Base-by-base conservation (phyloP, 2,888 invertebrate genomes). In the Amphipoea lucens region DNA sequence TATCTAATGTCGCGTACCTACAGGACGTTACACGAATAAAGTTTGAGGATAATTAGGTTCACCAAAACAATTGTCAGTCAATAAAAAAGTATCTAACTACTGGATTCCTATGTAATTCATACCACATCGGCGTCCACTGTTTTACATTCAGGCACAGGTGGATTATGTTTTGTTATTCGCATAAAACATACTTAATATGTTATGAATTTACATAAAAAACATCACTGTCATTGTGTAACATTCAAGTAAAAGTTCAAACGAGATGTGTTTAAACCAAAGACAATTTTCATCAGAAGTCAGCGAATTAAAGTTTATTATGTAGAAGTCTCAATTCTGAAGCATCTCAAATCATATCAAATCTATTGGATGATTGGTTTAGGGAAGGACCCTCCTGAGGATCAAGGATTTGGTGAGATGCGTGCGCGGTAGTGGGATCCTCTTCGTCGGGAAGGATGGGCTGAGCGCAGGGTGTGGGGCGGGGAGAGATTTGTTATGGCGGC, bases 401-500 rank as follows among this genome's bases (percentile, higher is more conserved):
- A 86, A 82, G 83, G 85, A 87, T 90, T 89, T 85, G 70, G 80
- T 76, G 82, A 86, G 83, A 84, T 88, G 71, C 85, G 88, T 85
- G 88, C 86, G 83, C 81, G 78, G 78, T 79, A 80, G 77, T 70
- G 75, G 78, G 82, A 83, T 78, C 85, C 57, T 57, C 57, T 71
- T 80, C 76, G 73, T 76, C 76, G 65, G 74, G 81, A 75, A 67
- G 80, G 87, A 89, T 90, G 90, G 90, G 89, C 85, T 88, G 86
- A 87, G 90, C 69, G 85, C 84, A 91, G 92, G 91, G 92, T 91
- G 92, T 92, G 93, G 91, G 93, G 93, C 90, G 94, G 93, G 93
- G 95, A 93, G 95, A 92, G 95, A 95, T 95, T 96, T 96, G 95
- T 96, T 96, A 96, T 96, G 96, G 95, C 95, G 95, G 94, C 94